Evolutionary conservation across 2,113 vertebrate genomes (phyloP), one percentile per base, ranked within the genome.

Genomic region (Eptatretus burgeri): DNA sequence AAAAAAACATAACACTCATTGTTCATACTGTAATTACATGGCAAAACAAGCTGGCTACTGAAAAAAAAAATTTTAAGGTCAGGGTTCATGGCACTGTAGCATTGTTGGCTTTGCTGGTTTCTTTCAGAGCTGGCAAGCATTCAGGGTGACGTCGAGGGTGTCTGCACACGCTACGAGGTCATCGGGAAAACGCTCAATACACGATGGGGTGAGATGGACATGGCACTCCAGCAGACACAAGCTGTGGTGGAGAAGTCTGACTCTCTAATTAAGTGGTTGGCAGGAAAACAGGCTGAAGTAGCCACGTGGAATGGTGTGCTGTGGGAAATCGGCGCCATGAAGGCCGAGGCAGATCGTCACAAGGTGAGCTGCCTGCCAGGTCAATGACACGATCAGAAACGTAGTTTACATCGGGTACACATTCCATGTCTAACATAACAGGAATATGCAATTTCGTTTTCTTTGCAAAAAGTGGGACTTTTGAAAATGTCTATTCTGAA

Each of bases 121-220:
- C 62, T 62, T 63, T 18, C 73, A 96, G 91, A 98, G 71, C 76
- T 94, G 74, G 91, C 89, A 0, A 81, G 88, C 74, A 86, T 96
- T 69, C 87, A 94, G 74, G 81, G 88, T 2, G 76, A 82, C 1
- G 74, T 89, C 69, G 78, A 82, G 0, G 89, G 95, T 1, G 78
- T 87, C 68, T 85, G 74, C 67, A 67, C 70, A 62, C 78, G 72
- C 52, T 81, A 91, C 50, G 83, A 83, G 67, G 70, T 69, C 14
- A 75, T 94, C 8, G 88, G 89, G 1, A 14, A 52, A 1, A 73
- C 75, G n/a, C 69, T 96, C 66, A 76, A 2, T 51, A 78, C 81
- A 2, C 78, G 73, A 11, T 77, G 73, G 19, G 72, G 75, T 62
- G 76, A 69, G 52, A 80, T 87, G 70, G 76, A 76, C 1, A 70